phyloP scores from a whole-genome alignment of 2,888 invertebrate species.

The Ectemnius cavifrons region DNA sequence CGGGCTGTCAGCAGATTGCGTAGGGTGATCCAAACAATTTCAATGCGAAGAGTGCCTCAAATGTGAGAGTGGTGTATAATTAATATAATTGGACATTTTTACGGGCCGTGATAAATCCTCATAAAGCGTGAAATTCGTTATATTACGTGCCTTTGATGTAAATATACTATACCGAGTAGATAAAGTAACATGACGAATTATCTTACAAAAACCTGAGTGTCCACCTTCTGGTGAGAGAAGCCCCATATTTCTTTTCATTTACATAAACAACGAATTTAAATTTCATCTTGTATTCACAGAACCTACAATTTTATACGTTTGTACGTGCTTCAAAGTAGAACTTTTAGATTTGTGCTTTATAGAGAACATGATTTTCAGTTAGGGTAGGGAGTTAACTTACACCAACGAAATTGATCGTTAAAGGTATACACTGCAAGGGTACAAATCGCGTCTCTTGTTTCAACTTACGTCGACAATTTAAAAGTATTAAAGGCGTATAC shows the following conservation, averaged over 20 bases:
- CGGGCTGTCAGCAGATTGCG: slow-evolving; percentile 71
- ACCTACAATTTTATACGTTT: slow-evolving; percentile 37
- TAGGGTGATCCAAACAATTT: slow-evolving; percentile 74
- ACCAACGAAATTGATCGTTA: no score
- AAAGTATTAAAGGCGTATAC: slow-evolving; percentile 3
- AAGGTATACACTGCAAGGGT: no score
- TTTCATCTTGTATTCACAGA: slow-evolving; percentile 22
- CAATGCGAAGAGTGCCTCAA: slow-evolving; percentile 73
- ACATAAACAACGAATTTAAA: background rate
- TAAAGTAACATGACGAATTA: slow-evolving; percentile 39
- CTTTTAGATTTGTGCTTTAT: slow-evolving; percentile 33
- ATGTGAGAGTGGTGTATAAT: slow-evolving; percentile 55
- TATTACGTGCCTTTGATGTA: slow-evolving; percentile 51
- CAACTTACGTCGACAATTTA: background rate
- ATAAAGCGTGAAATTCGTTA: slow-evolving; percentile 32
- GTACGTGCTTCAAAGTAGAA: slow-evolving; percentile 15
- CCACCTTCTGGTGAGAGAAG: no score
- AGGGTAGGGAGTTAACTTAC: no score
- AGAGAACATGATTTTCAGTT: slow-evolving; percentile 18
- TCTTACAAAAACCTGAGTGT: slow-evolving; percentile 41
- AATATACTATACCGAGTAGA: slow-evolving; percentile 30
- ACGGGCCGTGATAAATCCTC: slow-evolving; percentile 29
- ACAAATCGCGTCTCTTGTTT: slow-evolving; percentile 2
- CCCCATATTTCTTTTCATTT: no score
- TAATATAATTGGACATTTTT: slow-evolving; percentile 6